Base-by-base conservation (phyloP, 30 jellyfish, hydroid and myxozoan genomes). In the Pelagia noctiluca region DNA sequence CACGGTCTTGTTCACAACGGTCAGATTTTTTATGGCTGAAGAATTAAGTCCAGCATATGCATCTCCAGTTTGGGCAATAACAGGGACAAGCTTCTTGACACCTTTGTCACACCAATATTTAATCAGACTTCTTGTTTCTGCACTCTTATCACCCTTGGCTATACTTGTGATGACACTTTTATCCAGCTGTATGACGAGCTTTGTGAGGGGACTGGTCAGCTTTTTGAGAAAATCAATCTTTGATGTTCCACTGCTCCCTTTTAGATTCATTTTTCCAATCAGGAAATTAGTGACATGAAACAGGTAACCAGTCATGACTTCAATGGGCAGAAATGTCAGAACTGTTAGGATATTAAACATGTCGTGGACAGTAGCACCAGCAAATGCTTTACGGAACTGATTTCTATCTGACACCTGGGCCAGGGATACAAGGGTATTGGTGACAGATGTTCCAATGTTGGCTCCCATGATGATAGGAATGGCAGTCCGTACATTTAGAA, bases 401-500 rank as follows among this genome's bases (percentile, higher is more conserved):
- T 85, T 82, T 53, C 91, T 73, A 75, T 92, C 98, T 38, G 96
- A 72, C 47, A 80, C 71, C 74, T 92, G 98, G 1, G 97, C 96
- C 54, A 92, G 83, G 19, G 98, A 83, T 26, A 92, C 98, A 12
- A 92, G 50, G n/a, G 96, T 92, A 67, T 92, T 92, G 19, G 98
- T 92, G 70, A 92, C 98, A 22, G 93, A 80, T 8, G 98, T 92
- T 2, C 98, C 98, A 65, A 92, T 92, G 68, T 92, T 92, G 64
- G 98, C 98, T 1, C 98, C 98, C 98, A 92, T 92, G 63, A 86
- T 80, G 73, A 92, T 92, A 21, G 98, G 98, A 26, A 92, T 92
- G 49, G 98, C 96, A 19, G 98, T 81, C 7, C 83, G 85, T 11
- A 92, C 98, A 2, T 64, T 50, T 60, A 92, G 72, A 22, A 92